Evolutionary conservation across 2,113 vertebrate genomes (phyloP), one percentile per base, ranked within the genome.

Genomic region (Todiramphus chloris): DNA sequence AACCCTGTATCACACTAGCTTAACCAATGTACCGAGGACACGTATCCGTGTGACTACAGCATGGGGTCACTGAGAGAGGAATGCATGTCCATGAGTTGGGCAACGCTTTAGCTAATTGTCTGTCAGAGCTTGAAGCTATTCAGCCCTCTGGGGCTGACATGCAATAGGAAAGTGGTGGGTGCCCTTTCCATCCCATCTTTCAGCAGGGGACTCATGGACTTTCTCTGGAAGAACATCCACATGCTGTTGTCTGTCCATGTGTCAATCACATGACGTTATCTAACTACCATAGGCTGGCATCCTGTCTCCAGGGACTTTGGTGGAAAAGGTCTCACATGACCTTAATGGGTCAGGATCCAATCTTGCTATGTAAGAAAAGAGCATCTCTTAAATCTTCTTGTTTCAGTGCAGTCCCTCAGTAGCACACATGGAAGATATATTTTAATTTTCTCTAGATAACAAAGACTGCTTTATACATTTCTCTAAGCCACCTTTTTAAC

Each of bases 11-110:
- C 58, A 25, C 11, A 5, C 1, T 5, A 23, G 8, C 4, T 28
- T 31, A 87, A 24, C 60, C 72, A 59, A 69, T 80, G 56, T 60
- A 27, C 39, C 2, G 6, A 68, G 53, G 55, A 35, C 62, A 78
- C n/a, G 17, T 10, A 4, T 2, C 4, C 3, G 4, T 55, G 25
- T 41, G 53, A 41, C 9, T 64, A 67, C 12, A 77, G 3, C n/a
- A 11, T 2, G 21, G 14, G 24, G 37, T 55, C 50, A 58, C 46
- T 25, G 24, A 59, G 43, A 66, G 28, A 75, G n/a, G 48, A 83
- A 50, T 1, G 0, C 30, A 11, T 8, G 9, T 48, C 33, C 55
- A 9, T 3, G 13, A 33, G 27, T 16, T 12, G 4, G 15, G 21
- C 8, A 51, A 33, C 33, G 44, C 59, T 89, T 83, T 58, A 67